Percentiles rank a stretch among this genome's conserved stretches.
phyloP scores from a whole-genome alignment of 2,797 vertebrate species.

The Gephyroberyx darwinii region DNA sequence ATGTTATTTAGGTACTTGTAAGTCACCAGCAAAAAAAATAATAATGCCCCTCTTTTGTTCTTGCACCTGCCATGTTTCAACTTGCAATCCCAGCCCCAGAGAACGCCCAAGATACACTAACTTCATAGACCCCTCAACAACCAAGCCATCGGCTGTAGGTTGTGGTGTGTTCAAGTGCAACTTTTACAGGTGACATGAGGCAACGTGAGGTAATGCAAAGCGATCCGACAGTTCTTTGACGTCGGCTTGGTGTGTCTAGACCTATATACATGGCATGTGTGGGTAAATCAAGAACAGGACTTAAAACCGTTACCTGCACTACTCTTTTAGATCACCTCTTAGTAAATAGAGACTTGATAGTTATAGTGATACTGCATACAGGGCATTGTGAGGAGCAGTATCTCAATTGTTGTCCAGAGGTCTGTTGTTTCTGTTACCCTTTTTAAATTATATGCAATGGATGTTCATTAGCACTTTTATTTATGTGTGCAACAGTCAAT shows the following conservation, averaged over 20 bases:
- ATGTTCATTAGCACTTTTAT: constrained; percentile 46
- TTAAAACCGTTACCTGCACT: too few species aligned
- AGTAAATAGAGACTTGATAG: too few species aligned
- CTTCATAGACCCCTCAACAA: not conserved
- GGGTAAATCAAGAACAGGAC: too few species aligned
- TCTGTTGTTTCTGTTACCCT: constrained; percentile 23
- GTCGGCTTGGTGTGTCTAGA: too few species aligned
- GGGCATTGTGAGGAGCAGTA: not conserved
- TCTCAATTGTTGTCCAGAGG: not conserved
- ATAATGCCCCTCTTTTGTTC: not conserved
- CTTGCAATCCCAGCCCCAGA: not conserved
- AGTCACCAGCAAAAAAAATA: not conserved
- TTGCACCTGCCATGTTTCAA: not conserved
- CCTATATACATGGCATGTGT: too few species aligned
- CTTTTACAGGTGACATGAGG: too few species aligned
- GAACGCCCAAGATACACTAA: not conserved
- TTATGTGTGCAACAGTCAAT: constrained; percentile 29
- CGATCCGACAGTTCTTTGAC: too few species aligned
- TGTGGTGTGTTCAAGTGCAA: too few species aligned
- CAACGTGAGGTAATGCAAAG: too few species aligned
- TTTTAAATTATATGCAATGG: constrained; percentile 32
- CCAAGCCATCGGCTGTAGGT: too few species aligned
- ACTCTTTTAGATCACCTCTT: too few species aligned
- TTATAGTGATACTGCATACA: not conserved
- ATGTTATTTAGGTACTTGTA: not conserved